phyloP scores from a whole-genome alignment of 1,140 invertebrate genomes.

The Drosophila bocqueti region DNA sequence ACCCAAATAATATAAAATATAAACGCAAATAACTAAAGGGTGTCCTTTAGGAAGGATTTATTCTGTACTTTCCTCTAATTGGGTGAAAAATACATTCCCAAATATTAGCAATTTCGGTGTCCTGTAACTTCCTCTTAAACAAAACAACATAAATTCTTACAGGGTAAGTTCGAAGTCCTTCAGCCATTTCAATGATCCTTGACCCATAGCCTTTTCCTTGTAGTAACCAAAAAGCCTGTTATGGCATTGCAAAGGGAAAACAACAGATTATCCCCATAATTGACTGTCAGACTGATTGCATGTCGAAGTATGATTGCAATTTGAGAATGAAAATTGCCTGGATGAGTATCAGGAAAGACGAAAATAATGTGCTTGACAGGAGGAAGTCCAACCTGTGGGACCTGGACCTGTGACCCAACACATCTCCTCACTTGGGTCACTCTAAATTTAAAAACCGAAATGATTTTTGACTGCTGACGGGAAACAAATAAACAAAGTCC shows the following conservation, averaged over 20 bases:
- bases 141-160: neutral
- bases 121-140: neutral
- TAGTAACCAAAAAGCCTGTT: neutral
- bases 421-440: constrained; percentile 39
- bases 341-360: constrained; percentile 20
- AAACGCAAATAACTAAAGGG: constrained; percentile 27
- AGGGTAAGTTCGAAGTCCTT: neutral
- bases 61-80: too few relatives aligned
- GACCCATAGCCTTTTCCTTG: neutral
- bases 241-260: neutral
- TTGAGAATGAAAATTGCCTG: constrained; percentile 6
- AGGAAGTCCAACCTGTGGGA: neutral
- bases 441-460: constrained; percentile 51
- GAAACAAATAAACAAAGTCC: constrained; percentile 42
- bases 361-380: constrained; percentile 19
- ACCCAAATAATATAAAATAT: neutral
- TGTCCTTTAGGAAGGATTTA: neutral
- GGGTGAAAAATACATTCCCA: neutral
- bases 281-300: constrained; percentile 32
- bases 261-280: constrained; percentile 30
- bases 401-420: constrained; percentile 1
- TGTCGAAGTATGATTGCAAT: constrained; percentile 29
- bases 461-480: constrained; percentile 34
- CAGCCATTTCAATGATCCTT: neutral
- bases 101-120: neutral